Conservation (phyloP, 2,113 vertebrate species). For the Aphyosemion australe region DNA sequence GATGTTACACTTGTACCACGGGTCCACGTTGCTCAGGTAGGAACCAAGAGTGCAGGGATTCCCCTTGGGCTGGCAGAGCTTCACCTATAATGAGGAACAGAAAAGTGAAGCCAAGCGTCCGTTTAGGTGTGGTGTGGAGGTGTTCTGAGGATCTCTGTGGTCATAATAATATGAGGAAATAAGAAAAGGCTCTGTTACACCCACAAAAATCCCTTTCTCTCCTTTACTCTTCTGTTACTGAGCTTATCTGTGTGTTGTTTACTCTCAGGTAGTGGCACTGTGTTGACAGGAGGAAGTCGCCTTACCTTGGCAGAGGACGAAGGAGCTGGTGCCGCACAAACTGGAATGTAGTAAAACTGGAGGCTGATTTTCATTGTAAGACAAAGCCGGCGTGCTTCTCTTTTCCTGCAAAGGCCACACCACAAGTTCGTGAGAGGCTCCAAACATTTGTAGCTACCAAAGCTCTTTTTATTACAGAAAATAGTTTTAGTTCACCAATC, state of each 20-base stretch:
- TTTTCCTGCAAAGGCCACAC: slow-evolving; percentile 80
- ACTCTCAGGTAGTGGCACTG: slow-evolving; percentile 2
- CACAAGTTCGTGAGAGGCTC: slow-evolving; percentile 13
- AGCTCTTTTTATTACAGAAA: not conserved
- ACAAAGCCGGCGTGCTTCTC: slow-evolving; percentile 85
- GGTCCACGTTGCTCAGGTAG: slow-evolving; percentile 88
- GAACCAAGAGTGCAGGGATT: slow-evolving; percentile 78
- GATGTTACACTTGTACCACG: slow-evolving; percentile 90
- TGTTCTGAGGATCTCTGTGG: not conserved
- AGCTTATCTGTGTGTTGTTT: too few species aligned
- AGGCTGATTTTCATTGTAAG: slow-evolving; percentile 87
- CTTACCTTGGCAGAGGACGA: slow-evolving; percentile 65
- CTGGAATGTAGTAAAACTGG: slow-evolving; percentile 92
- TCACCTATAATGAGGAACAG: slow-evolving; percentile 56
- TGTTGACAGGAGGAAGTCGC: slow-evolving; percentile 15
- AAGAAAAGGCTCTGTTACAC: too few species aligned
- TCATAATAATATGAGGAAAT: too few species aligned
- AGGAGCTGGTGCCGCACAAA: slow-evolving; percentile 48
- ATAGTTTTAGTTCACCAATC: not conserved
- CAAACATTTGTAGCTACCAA: not conserved
- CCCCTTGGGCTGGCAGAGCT: slow-evolving; percentile 17
- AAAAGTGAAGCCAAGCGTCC: slow-evolving; percentile 3
- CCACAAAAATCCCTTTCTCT: too few species aligned
- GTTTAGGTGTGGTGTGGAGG: not conserved
- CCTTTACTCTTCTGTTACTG: too few species aligned